phyloP scores from a whole-genome alignment of 2,888 invertebrate genomes.

The Drosophila tanythrix region DNA sequence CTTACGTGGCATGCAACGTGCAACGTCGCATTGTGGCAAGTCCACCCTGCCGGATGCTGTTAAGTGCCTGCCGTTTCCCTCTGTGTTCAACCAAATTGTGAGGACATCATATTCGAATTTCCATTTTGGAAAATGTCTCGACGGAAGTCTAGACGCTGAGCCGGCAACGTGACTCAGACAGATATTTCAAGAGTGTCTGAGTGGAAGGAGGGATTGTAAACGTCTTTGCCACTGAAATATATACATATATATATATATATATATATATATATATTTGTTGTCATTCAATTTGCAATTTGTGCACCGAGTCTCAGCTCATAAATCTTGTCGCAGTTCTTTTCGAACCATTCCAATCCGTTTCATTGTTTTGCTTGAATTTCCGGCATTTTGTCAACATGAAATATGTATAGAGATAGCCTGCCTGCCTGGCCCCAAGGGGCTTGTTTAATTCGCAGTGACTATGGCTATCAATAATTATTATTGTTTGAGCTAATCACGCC shows the following conservation, averaged over 20 bases:
- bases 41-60: conserved; percentile 61
- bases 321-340: conserved; percentile 48
- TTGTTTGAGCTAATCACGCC: conserved; percentile 36
- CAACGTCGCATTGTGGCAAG: background rate
- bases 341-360: background rate
- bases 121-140: conserved; percentile 61
- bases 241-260: background rate
- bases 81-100: conserved; percentile 31
- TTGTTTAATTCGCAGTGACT: conserved; percentile 19
- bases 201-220: background rate
- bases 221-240: conserved; percentile 25
- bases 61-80: conserved; percentile 57
- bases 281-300: conserved; percentile 76
- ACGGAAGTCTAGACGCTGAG: conserved; percentile 74
- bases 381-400: conserved; percentile 57
- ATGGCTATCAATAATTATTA: conserved; percentile 29
- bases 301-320: conserved; percentile 50
- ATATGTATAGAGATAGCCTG: conserved; percentile 8
- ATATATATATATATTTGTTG: conserved; percentile 33
- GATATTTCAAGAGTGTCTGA: conserved; percentile 8
- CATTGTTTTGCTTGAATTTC: conserved; percentile 76
- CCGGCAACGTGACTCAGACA: conserved; percentile 51
- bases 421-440: background rate
- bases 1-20: conserved; percentile 44
- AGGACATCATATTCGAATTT: conserved; percentile 56